Conservation (phyloP, 2,888 invertebrate species). For the Synergus japonicus region DNA sequence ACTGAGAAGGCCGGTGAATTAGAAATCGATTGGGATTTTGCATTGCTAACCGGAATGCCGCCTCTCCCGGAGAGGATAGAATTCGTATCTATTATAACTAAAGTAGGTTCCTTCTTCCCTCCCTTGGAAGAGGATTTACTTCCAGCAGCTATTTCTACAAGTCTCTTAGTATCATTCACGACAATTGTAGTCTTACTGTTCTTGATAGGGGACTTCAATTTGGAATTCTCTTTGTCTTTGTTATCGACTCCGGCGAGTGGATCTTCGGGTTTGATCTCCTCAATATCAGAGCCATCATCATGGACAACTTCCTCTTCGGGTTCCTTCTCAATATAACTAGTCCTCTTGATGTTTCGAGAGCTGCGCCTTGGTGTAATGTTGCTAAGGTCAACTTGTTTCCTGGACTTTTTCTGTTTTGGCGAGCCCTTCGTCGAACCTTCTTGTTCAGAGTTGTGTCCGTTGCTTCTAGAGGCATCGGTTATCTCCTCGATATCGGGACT, state of each 20-base stretch:
- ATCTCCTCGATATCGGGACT: slow-evolving; percentile 76
- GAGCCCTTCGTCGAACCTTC: slow-evolving; percentile 59
- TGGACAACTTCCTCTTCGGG: slow-evolving; percentile 78
- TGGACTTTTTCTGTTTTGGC: slow-evolving; percentile 68
- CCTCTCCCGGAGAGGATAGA: slow-evolving; percentile 84
- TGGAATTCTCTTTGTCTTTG: slow-evolving; percentile 74
- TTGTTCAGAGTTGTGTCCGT: slow-evolving; percentile 66
- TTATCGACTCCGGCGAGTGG: slow-evolving; percentile 79
- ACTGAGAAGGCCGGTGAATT: slow-evolving; percentile 76
- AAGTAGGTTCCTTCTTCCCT: slow-evolving; percentile 85
- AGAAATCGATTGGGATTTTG: slow-evolving; percentile 62
- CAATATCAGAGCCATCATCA: slow-evolving; percentile 82
- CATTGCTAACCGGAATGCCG: slow-evolving; percentile 77
- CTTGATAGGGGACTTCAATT: slow-evolving; percentile 68
- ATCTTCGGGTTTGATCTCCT: slow-evolving; percentile 82
- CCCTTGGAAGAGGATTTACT: slow-evolving; percentile 77
- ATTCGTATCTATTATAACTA: slow-evolving; percentile 89
- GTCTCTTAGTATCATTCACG: slow-evolving; percentile 85
- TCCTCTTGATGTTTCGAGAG: slow-evolving; percentile 81
- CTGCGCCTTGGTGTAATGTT: slow-evolving; percentile 79
- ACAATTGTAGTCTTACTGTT: slow-evolving; percentile 80
- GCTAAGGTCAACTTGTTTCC: slow-evolving; percentile 70
- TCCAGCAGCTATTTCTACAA: slow-evolving; percentile 85
- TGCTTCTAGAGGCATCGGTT: slow-evolving; percentile 68
- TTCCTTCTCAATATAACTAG: slow-evolving; percentile 79